Conservation (phyloP, 1,140 invertebrate species). For the Formica selysi region DNA sequence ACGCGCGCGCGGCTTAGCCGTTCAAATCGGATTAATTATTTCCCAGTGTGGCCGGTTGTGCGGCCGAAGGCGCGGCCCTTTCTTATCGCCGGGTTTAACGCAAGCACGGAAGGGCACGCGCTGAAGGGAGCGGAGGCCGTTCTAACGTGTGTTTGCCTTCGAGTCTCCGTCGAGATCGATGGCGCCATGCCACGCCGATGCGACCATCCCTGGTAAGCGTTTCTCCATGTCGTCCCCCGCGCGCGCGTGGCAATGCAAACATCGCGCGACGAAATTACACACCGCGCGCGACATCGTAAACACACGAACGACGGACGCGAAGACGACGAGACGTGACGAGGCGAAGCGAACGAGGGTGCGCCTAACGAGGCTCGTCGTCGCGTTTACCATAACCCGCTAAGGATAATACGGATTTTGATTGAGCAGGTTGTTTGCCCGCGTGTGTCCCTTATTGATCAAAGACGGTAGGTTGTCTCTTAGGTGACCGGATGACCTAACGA, state of each 20-base stretch:
- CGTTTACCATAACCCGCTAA: slow-evolving; percentile 48
- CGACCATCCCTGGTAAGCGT: slow-evolving; percentile 40
- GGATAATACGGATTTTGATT: slow-evolving; percentile 60
- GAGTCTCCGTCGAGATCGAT: slow-evolving; percentile 52
- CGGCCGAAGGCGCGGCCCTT: slow-evolving; percentile 47
- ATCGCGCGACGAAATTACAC: slow-evolving; percentile 56
- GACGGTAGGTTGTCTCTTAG: neutral
- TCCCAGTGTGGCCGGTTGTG: slow-evolving; percentile 27
- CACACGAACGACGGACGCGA: slow-evolving; percentile 33
- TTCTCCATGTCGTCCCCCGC: slow-evolving; percentile 8
- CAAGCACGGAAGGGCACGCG: slow-evolving; percentile 11
- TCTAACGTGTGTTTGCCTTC: slow-evolving; percentile 35
- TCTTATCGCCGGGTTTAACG: slow-evolving; percentile 54
- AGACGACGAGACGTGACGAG: neutral
- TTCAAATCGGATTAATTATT: slow-evolving; percentile 63
- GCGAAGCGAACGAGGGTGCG: slow-evolving; percentile 35
- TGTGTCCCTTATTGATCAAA: slow-evolving; percentile 47
- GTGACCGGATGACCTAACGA: neutral
- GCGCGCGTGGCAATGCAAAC: slow-evolving; percentile 40
- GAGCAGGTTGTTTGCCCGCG: slow-evolving; percentile 43
- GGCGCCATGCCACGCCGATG: slow-evolving; percentile 53
- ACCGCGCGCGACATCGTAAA: slow-evolving; percentile 49
- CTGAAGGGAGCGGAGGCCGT: neutral
- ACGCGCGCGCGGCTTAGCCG: slow-evolving; percentile 38
- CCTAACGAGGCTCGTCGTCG: slow-evolving; percentile 50